These are phyloP conservation scores for Capromys pilorides DNA, from an alignment of 2,797 vertebrate species.

Conservation along the genomic window DNA sequence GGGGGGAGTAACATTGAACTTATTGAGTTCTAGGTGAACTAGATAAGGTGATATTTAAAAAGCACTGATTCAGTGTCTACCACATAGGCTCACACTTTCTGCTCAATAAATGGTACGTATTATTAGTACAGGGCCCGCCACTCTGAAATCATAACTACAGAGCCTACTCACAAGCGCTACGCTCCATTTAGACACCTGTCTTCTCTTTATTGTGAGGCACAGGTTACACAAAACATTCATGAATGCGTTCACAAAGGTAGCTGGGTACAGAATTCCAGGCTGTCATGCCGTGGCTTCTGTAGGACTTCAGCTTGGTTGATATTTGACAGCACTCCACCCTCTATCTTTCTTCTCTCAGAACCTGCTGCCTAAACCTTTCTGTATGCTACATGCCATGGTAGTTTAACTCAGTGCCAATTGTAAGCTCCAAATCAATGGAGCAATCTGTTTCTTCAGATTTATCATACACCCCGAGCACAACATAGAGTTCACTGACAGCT, in stretches of 20 bases:
- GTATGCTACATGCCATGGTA: neutral
- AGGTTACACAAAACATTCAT: neutral
- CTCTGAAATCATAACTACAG: conserved; percentile 27
- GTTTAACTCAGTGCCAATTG: neutral
- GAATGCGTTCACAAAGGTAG: neutral
- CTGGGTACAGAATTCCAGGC: neutral
- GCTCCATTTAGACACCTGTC: neutral
- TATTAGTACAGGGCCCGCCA: neutral
- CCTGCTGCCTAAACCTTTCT: neutral
- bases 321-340: neutral
- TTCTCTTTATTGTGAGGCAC: neutral
- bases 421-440: conserved; percentile 40
- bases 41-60: conserved; percentile 23
- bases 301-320: neutral
- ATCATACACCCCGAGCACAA: conserved; percentile 24
- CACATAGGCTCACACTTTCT: neutral
- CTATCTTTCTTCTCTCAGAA: neutral
- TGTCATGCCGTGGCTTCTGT: neutral
- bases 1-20: neutral
- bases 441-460: conserved; percentile 50
- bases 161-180: neutral
- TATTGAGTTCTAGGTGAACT: neutral
- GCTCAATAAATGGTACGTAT: neutral
- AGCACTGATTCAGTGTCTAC: neutral
- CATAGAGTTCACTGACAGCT: conserved; percentile 30